A percentile compares a stretch with the other conserved stretches of the same genome.
Conservation (phyloP, 1,140 invertebrate species). For the Oryzaephilus surinamensis region DNA sequence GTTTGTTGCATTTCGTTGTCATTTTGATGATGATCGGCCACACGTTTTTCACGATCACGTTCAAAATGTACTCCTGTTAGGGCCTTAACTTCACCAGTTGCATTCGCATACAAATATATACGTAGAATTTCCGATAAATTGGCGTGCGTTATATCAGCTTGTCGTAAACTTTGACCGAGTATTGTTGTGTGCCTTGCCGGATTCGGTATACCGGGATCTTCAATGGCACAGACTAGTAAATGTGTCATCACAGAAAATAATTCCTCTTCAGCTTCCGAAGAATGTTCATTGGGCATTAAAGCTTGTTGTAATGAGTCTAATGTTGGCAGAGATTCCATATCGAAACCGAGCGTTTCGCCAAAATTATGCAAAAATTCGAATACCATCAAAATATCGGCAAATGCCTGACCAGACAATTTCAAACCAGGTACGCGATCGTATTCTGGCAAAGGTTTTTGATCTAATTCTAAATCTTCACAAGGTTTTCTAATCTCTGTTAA, state of each 20-base stretch:
- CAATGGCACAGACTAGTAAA: constrained; percentile 81
- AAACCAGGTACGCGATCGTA: constrained; percentile 70
- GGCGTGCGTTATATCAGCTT: constrained; percentile 82
- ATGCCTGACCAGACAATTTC: constrained; percentile 73
- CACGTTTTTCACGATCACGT: constrained; percentile 60
- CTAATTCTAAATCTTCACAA: constrained; percentile 72
- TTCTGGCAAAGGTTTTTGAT: constrained; percentile 62
- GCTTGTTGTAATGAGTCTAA: constrained; percentile 78
- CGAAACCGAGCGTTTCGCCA: constrained; percentile 85
- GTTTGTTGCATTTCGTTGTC: constrained; percentile 49
- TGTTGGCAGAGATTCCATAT: constrained; percentile 78
- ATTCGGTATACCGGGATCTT: constrained; percentile 89
- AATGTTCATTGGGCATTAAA: constrained; percentile 62
- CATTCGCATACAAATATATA: constrained; percentile 79
- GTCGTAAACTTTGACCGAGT: constrained; percentile 79
- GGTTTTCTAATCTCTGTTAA: constrained; percentile 74
- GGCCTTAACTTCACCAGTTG: constrained; percentile 74
- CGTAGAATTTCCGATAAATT: constrained; percentile 87
- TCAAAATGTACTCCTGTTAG: constrained; percentile 66
- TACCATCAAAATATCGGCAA: constrained; percentile 85
- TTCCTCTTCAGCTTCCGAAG: constrained; percentile 72
- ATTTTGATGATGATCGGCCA: constrained; percentile 69
- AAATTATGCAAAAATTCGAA: constrained; percentile 95
- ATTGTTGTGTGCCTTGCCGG: constrained; percentile 76
- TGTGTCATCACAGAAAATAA: constrained; percentile 80